Evolutionary conservation across 1,140 invertebrate species (phyloP).

Genomic region (Steinernema feltiae): DNA sequence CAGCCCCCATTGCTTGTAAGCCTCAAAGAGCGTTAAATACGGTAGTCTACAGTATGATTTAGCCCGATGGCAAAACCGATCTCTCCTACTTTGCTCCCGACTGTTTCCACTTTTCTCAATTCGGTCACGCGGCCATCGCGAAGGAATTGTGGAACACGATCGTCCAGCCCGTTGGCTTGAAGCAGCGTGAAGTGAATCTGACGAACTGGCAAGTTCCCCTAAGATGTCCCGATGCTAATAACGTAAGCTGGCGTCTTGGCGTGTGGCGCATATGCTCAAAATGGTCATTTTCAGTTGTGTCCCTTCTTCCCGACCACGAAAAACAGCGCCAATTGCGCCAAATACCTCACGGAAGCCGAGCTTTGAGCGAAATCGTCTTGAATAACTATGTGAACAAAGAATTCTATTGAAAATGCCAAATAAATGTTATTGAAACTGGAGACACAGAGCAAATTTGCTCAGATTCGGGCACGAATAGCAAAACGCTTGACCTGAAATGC

Average conservation of each 20-base stretch:
- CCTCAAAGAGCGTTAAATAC: neutral
- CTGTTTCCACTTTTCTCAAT: constrained; percentile 70
- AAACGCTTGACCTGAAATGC: too few species aligned
- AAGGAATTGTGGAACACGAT: constrained; percentile 73
- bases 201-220: constrained; percentile 28
- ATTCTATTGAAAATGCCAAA: neutral
- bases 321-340: constrained; percentile 29
- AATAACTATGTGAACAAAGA: neutral
- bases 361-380: neutral
- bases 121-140: constrained; percentile 65
- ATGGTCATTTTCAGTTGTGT: constrained; percentile 29
- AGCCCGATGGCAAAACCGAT: constrained; percentile 61
- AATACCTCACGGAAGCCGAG: neutral
- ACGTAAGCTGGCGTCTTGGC: too few species aligned
- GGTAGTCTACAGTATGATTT: constrained; percentile 15
- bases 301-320: constrained; percentile 41
- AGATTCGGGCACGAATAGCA: too few species aligned
- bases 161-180: constrained; percentile 68
- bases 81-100: constrained; percentile 66
- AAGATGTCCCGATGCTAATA: constrained; percentile 24
- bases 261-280: neutral
- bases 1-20: constrained; percentile 28
- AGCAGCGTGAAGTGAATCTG: constrained; percentile 61
- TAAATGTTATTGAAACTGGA: too few species aligned
- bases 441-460: too few species aligned